These are phyloP conservation scores for Cyprinodon variegatus DNA, from an alignment of 2,113 vertebrate species.

Conservation along the genomic window DNA sequence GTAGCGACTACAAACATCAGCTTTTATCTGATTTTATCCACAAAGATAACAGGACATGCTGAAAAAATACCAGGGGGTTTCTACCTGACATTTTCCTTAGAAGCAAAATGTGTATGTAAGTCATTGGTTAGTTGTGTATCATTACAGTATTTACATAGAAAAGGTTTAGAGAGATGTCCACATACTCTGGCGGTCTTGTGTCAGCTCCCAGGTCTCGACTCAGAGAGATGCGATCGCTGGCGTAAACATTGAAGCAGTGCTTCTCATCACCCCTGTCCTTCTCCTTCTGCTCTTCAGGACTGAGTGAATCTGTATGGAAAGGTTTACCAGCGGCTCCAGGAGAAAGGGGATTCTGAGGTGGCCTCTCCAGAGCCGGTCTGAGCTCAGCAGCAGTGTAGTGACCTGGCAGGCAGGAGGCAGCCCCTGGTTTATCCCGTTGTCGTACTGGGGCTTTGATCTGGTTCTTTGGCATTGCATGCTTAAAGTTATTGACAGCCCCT, in stretches of 20 bases:
- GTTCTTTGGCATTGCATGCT: constrained; percentile 94
- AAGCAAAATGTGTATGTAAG: constrained; percentile 53
- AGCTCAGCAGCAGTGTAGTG: constrained; percentile 90
- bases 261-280: constrained; percentile 91
- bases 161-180: constrained; percentile 47
- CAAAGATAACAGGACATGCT: constrained; percentile 59
- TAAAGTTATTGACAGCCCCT: constrained; percentile 94
- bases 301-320: constrained; percentile 85
- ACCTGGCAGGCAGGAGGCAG: constrained; percentile 85
- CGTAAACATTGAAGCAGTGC: constrained; percentile 97
- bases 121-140: constrained; percentile 33
- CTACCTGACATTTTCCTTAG: constrained; percentile 38
- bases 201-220: constrained; percentile 95
- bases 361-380: constrained; percentile 87
- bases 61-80: constrained; percentile 68
- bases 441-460: constrained; percentile 92
- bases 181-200: constrained; percentile 97
- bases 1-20: constrained; percentile 10
- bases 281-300: constrained; percentile 87
- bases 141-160: constrained; percentile 22
- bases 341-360: constrained; percentile 86
- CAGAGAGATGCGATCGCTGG: constrained; percentile 95
- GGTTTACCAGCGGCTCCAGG: constrained; percentile 93
- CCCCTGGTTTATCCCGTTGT: constrained; percentile 73
- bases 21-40: constrained; percentile 48